Conservation (phyloP, 2,113 vertebrate species). For the Bos javanicus region DNA sequence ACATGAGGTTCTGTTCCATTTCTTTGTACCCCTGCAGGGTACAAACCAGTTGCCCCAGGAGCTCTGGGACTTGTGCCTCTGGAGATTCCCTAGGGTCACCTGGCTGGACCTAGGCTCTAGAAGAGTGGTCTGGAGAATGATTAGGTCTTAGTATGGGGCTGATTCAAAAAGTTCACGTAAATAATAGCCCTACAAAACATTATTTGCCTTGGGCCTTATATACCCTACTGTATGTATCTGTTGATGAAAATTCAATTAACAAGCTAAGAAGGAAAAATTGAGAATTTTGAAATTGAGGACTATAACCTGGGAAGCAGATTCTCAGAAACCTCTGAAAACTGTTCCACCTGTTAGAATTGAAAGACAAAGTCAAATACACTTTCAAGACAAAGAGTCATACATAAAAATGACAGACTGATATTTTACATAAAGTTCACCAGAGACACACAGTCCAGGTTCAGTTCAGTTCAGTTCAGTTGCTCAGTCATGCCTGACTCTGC, state of each 20-base stretch:
- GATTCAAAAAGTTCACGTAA: neutral
- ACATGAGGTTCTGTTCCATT: neutral
- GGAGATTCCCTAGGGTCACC: neutral
- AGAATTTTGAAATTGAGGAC: neutral
- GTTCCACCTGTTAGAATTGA: neutral
- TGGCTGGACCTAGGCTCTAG: neutral
- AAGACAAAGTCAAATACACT: neutral
- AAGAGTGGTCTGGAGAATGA: neutral
- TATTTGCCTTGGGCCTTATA: neutral
- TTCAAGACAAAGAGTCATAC: neutral
- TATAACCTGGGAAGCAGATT: neutral
- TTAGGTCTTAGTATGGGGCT: no score
- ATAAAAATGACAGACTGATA: neutral
- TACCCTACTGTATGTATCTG: neutral
- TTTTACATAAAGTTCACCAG: neutral
- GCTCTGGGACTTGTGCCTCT: no score
- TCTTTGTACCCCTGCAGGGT: neutral
- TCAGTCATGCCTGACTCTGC: fast-evolving
- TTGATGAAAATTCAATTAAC: neutral
- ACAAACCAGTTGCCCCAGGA: neutral
- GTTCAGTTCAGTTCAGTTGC: no score
- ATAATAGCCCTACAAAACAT: neutral
- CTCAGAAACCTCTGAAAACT: neutral
- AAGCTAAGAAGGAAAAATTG: neutral
- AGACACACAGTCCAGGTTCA: neutral